Conservation (phyloP, 2,888 invertebrate genomes). For the Malthinus seriepunctatus region DNA sequence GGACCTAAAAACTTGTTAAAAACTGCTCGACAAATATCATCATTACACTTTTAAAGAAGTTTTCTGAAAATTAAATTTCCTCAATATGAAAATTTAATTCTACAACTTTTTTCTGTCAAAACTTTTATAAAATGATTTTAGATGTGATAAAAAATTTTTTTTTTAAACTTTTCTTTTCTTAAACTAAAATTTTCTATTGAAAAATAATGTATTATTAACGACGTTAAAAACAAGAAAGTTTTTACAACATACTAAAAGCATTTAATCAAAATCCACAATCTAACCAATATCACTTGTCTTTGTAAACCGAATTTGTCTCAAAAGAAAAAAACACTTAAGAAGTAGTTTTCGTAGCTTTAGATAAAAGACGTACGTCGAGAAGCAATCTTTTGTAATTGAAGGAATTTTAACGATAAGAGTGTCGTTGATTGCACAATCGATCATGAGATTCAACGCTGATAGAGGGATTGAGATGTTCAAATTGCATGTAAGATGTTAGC, state of each 20-base stretch:
- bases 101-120: too few relatives aligned
- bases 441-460: constrained; percentile 46
- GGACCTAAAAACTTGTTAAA: too few relatives aligned
- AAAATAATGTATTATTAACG: too few relatives aligned
- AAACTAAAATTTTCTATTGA: too few relatives aligned
- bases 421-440: constrained; percentile 46
- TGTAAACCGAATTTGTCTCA: constrained; percentile 44
- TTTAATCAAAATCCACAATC: constrained; percentile 40
- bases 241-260: constrained; percentile 20
- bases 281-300: constrained; percentile 39
- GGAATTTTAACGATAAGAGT: constrained; percentile 41
- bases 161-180: too few relatives aligned
- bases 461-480: constrained; percentile 46
- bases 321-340: constrained; percentile 42
- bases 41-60: too few relatives aligned
- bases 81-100: too few relatives aligned
- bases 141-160: too few relatives aligned
- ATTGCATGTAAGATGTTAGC: constrained; percentile 46
- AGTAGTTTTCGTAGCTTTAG: constrained; percentile 32
- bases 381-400: constrained; percentile 39
- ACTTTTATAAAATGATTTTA: too few relatives aligned
- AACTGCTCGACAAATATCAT: too few relatives aligned
- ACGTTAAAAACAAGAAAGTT: too few relatives aligned
- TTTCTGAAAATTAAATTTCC: too few relatives aligned
- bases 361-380: constrained; percentile 43